Evolutionary conservation across 2,113 vertebrate genomes (phyloP).

Genomic region (Centrocercus urophasianus): DNA sequence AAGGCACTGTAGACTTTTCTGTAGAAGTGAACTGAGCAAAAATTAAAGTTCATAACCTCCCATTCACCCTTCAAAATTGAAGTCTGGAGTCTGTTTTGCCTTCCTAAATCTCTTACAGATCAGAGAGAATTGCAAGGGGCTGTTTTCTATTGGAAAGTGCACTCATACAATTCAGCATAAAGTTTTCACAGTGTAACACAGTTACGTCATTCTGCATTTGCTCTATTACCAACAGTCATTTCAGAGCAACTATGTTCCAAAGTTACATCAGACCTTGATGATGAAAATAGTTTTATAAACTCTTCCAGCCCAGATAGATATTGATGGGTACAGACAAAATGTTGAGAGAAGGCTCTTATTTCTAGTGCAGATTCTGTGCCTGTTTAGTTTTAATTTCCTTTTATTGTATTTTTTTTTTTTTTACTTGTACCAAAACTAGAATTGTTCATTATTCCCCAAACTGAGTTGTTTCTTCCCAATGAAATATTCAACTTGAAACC

Average conservation of each 20-base stretch:
- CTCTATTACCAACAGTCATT: not conserved
- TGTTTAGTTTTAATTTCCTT: not conserved
- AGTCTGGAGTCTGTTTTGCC: not conserved
- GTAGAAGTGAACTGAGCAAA: not conserved
- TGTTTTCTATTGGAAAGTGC: not conserved
- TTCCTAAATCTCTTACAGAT: not conserved
- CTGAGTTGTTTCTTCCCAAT: fast-evolving
- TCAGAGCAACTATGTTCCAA: not conserved
- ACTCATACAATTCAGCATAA: not conserved
- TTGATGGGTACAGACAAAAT: not conserved
- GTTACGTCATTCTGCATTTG: not conserved
- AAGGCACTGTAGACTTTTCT: not conserved
- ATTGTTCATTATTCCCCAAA: not conserved
- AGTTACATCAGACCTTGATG: not conserved
- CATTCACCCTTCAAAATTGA: not conserved
- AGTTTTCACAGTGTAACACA: not conserved
- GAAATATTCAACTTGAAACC: not conserved
- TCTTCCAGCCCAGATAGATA: not conserved
- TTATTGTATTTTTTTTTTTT: not conserved
- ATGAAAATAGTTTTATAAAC: not conserved
- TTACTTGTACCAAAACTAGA: not conserved
- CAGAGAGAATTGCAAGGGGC: not conserved
- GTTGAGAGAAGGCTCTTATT: not conserved
- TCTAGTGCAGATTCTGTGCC: not conserved
- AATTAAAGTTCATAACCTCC: not conserved